These are phyloP conservation scores for Panopea generosa DNA, from an alignment of 2,888 invertebrate genomes.

Conservation along the genomic window DNA sequence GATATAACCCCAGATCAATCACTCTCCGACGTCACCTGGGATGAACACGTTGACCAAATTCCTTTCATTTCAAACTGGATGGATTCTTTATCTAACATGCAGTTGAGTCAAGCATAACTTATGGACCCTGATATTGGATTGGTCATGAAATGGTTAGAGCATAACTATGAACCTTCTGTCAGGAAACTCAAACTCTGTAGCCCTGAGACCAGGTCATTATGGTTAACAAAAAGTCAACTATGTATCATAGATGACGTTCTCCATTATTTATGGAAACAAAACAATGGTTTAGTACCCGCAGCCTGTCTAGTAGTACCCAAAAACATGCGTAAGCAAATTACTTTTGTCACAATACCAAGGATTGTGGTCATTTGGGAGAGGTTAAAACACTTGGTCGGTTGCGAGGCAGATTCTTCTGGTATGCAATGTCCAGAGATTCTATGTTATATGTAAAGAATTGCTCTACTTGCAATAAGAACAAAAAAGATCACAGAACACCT, in stretches of 20 bases:
- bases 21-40: neutral
- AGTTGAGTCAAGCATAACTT: neutral
- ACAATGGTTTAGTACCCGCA: neutral
- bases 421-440: constrained; percentile 4
- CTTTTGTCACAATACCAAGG: neutral
- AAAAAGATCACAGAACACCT: neutral
- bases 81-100: neutral
- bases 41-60: neutral
- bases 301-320: neutral
- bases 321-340: neutral
- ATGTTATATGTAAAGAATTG: neutral
- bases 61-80: too few relatives aligned
- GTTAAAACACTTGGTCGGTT: constrained; percentile 1
- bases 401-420: constrained; percentile 9
- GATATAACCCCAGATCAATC: neutral
- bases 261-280: too few relatives aligned
- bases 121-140: neutral
- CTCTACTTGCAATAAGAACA: constrained; percentile 1
- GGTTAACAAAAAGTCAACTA: neutral
- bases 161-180: neutral
- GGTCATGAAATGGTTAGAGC: neutral
- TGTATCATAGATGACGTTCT: neutral
- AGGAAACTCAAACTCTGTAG: neutral
- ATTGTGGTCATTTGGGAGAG: constrained; percentile 9
- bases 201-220: neutral